Base-by-base conservation (phyloP, 35 echinoderm and acorn worm genomes). In the Ophiothrix spiculata region DNA sequence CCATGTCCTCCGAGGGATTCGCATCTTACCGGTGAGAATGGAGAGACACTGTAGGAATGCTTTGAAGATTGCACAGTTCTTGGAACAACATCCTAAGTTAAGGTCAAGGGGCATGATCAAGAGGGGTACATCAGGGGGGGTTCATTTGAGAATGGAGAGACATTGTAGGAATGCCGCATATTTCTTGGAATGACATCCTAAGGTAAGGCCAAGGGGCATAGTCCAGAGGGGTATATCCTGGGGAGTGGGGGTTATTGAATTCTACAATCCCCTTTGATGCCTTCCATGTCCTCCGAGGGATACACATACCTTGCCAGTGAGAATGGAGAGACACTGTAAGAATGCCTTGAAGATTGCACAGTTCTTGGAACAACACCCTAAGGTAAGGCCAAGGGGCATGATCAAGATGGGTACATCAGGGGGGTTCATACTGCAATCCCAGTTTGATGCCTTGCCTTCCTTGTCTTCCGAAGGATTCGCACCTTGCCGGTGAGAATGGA, bases 11-110 rank as follows among this genome's bases (percentile, higher is more conserved):
- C 56, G 94, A 46, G 94, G 94, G 11, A 87, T 97, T 33, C 87
- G 91, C 56, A 97, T 91, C 16, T 87, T 97, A 46, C 86, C 77
- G 38, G n/a, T 97, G 0, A 81, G 91, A 63, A 97, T 97, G 94
- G 94, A 87, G 77, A 97, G 87, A 37, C 91, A 93, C 87, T 85
- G 86, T 41, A 34, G 31, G 34, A 93, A 97, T 84, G 90, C 86
- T 28, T 41, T 93, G 56, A 81, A 77, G 74, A 64, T 97, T 56
- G 95, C 95, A 14, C 49, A 93, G 41, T 90, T 76, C 80, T 46
- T 97, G 31, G 95, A 90, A 88, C 54, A 73, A 46, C 91, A 97
- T 88, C n/a, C n/a, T n/a, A n/a, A n/a, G n/a, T 15, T 69, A 69
- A n/a, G n/a, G n/a, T n/a, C n/a, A n/a, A n/a, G n/a, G n/a, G n/a